These are phyloP conservation scores for Sphaerophoria taeniata DNA, from an alignment of 2,888 invertebrate species.

Conservation along the genomic window DNA sequence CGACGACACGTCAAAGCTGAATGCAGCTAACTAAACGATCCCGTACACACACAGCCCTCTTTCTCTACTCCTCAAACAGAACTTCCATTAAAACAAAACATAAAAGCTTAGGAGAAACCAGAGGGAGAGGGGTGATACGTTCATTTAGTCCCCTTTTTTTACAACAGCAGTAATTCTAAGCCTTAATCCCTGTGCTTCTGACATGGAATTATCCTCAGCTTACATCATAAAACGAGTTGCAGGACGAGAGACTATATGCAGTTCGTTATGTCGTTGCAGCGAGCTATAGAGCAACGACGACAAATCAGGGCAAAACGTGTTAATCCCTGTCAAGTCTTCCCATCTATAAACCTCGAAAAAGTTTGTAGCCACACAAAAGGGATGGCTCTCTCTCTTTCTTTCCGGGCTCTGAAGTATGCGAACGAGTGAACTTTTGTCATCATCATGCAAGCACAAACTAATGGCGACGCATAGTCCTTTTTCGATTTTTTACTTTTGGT, in stretches of 20 bases:
- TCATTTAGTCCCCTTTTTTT: constrained; percentile 1
- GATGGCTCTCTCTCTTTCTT: no score
- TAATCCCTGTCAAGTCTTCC: constrained; percentile 41
- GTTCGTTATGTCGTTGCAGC: constrained; percentile 24
- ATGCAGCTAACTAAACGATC: constrained; percentile 6
- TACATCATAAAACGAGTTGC: constrained; percentile 52
- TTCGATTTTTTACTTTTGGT: no score
- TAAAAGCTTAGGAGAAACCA: background rate
- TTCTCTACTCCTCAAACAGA: constrained; percentile 3
- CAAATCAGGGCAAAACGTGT: constrained; percentile 65
- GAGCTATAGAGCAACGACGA: constrained; percentile 4
- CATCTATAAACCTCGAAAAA: background rate
- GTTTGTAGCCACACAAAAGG: no score
- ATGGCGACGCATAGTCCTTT: constrained; percentile 16
- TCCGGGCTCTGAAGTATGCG: no score
- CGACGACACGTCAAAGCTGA: background rate
- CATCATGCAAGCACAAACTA: constrained; percentile 17
- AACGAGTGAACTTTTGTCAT: constrained; percentile 19
- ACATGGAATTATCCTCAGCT: constrained; percentile 63
- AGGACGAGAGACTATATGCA: constrained; percentile 32
- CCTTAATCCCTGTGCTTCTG: constrained; percentile 58
- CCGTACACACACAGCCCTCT: constrained; percentile 2
- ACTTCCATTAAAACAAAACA: constrained; percentile 25
- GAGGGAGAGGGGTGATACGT: constrained; percentile 22
- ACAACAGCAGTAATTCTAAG: constrained; percentile 45